Percentiles rank a stretch among this genome's conserved stretches.
Evolutionary conservation across 2,888 invertebrate species (phyloP).

Genomic region (Eledone cirrhosa): DNA sequence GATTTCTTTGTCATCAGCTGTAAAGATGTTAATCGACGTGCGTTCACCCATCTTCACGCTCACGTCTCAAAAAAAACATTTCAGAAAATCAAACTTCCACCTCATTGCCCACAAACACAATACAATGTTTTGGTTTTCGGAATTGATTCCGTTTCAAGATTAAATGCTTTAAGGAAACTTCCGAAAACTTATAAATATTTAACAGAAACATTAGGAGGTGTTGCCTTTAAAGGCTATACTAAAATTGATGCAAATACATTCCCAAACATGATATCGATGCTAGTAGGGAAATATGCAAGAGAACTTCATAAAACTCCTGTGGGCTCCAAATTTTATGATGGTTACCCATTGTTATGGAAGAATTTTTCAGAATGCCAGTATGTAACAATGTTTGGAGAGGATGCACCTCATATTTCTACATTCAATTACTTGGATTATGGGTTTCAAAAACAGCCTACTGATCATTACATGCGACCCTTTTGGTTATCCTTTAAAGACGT

Average conservation of each 20-base stretch:
- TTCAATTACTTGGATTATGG: constrained; percentile 40
- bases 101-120: background rate
- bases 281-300: constrained; percentile 42
- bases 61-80: constrained; percentile 20
- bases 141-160: constrained; percentile 42
- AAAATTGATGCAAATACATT: constrained; percentile 49
- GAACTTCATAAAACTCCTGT: constrained; percentile 40
- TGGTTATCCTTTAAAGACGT: constrained; percentile 42
- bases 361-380: constrained; percentile 39
- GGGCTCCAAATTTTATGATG: constrained; percentile 34
- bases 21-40: background rate
- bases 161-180: constrained; percentile 42
- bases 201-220: constrained; percentile 37
- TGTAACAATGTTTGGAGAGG: constrained; percentile 43
- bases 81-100: background rate
- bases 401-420: constrained; percentile 40
- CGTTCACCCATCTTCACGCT: constrained; percentile 14
- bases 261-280: constrained; percentile 43
- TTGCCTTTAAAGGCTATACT: constrained; percentile 45
- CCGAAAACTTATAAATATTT: constrained; percentile 47
- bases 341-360: constrained; percentile 43
- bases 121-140: constrained; percentile 40
- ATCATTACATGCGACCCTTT: constrained; percentile 47
- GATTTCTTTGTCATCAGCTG: constrained; percentile 39
- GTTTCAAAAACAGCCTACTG: constrained; percentile 40